Evolutionary conservation across 1,140 invertebrate species (phyloP).

Genomic region (Ostrea edulis): DNA sequence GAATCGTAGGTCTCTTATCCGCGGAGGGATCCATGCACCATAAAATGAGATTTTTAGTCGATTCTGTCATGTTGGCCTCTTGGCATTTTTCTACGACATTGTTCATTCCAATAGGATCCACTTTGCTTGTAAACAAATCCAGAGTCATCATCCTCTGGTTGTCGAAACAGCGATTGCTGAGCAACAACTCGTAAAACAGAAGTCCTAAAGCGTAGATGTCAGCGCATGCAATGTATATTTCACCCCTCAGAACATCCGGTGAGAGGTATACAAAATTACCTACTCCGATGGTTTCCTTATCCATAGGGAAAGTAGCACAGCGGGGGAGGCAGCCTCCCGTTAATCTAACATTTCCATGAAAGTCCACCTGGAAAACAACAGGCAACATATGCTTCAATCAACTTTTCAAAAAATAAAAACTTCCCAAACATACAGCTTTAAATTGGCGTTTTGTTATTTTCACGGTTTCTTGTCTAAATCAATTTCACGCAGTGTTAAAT

Average conservation of each 20-base stretch:
- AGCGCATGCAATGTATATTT: slow-evolving; percentile 58
- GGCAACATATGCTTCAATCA: background rate
- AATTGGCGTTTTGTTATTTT: background rate
- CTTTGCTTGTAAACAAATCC: slow-evolving; percentile 53
- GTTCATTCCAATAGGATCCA: slow-evolving; percentile 60
- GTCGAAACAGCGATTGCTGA: slow-evolving; percentile 52
- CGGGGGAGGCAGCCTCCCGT: slow-evolving; percentile 62
- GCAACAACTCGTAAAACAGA: slow-evolving; percentile 62
- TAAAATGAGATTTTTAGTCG: slow-evolving; percentile 46
- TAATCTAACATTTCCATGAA: slow-evolving; percentile 58
- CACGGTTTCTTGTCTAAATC: background rate
- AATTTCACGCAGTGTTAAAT: no score
- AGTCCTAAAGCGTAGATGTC: slow-evolving; percentile 69
- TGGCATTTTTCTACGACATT: slow-evolving; percentile 21
- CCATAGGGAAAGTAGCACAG: slow-evolving; percentile 54
- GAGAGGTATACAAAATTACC: slow-evolving; percentile 63
- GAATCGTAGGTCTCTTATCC: slow-evolving; percentile 43
- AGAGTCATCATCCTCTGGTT: slow-evolving; percentile 53
- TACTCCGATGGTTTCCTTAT: slow-evolving; percentile 44
- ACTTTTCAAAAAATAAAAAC: background rate
- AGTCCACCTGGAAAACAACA: slow-evolving; percentile 53
- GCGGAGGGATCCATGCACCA: slow-evolving; percentile 37
- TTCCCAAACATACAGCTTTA: background rate
- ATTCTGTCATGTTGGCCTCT: slow-evolving; percentile 1
- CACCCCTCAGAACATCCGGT: slow-evolving; percentile 65